These are phyloP conservation scores for Siniperca scherzeri DNA, from an alignment of 2,797 vertebrate genomes.

Conservation along the genomic window DNA sequence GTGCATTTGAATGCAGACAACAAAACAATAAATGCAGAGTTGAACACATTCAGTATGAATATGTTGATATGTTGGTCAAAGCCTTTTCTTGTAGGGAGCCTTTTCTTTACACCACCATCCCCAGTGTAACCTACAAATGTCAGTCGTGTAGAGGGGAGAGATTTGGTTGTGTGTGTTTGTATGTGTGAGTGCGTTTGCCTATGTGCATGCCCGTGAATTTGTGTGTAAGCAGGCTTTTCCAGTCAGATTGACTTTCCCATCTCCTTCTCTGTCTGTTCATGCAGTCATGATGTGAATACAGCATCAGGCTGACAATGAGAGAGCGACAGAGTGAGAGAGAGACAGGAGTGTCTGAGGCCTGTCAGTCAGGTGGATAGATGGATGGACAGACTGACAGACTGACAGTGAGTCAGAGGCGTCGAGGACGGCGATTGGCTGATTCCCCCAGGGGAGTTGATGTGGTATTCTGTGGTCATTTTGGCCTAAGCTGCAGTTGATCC, in stretches of 20 bases:
- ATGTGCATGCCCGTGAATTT: conserved; percentile 23
- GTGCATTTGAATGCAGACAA: conserved; percentile 6
- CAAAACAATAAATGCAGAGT: neutral
- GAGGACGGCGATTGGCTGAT: conserved; percentile 48
- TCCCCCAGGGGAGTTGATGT: conserved; percentile 44
- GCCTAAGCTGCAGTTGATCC: conserved; percentile 51
- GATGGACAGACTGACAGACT: conserved; percentile 47
- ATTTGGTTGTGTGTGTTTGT: conserved; percentile 19
- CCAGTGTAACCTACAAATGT: conserved; percentile 46
- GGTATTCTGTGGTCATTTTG: conserved; percentile 64
- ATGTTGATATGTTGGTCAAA: conserved; percentile 6
- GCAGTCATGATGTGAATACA: conserved; percentile 52
- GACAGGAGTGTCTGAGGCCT: conserved; percentile 45
- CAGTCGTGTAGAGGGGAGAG: neutral
- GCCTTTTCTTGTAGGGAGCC: neutral
- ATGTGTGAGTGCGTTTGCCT: conserved; percentile 14
- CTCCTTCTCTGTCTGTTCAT: conserved; percentile 63
- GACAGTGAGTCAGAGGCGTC: conserved; percentile 26
- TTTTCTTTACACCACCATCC: neutral
- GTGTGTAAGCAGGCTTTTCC: conserved; percentile 40
- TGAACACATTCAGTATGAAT: conserved; percentile 15
- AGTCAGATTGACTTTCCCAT: conserved; percentile 66
- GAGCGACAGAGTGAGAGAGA: conserved; percentile 11
- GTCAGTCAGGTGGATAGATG: conserved; percentile 53
- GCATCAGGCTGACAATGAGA: conserved; percentile 50